A percentile compares a stretch with the other conserved stretches of the same genome.
These are phyloP conservation scores for Lysandra bellargus DNA, from an alignment of 2,888 invertebrate genomes.

Conservation along the genomic window DNA sequence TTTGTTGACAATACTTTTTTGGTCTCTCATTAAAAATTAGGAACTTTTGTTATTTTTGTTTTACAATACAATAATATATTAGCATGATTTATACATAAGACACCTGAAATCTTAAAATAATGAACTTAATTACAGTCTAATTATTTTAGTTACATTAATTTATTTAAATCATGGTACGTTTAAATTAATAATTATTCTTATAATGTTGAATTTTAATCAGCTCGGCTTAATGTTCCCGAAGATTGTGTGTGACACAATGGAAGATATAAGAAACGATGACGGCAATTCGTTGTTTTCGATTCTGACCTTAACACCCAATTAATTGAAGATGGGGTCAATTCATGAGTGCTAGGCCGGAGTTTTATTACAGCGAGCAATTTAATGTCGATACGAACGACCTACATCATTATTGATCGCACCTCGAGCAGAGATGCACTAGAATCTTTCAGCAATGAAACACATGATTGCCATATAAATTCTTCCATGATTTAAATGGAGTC, in stretches of 20 bases:
- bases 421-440: conserved; percentile 9
- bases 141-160: not conserved
- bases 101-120: not conserved
- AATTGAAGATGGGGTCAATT: conserved; percentile 42
- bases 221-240: not conserved
- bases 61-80: not conserved
- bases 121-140: not conserved
- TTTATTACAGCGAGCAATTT: conserved; percentile 36
- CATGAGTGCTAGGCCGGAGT: conserved; percentile 37
- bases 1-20: not conserved
- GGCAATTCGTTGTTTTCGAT: conserved; percentile 11
- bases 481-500: not conserved
- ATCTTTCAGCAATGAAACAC: not conserved
- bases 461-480: conserved; percentile 1
- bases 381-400: conserved; percentile 3
- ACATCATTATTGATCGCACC: conserved; percentile 21
- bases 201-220: not conserved
- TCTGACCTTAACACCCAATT: conserved; percentile 38
- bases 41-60: not conserved
- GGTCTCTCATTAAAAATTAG: not conserved
- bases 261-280: not conserved
- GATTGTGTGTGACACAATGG: not conserved
- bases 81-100: not conserved
- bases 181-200: not conserved
- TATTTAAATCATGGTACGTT: not conserved